Conservation (phyloP, 2,888 invertebrate genomes). For the Zaprionus bogoriensis region DNA sequence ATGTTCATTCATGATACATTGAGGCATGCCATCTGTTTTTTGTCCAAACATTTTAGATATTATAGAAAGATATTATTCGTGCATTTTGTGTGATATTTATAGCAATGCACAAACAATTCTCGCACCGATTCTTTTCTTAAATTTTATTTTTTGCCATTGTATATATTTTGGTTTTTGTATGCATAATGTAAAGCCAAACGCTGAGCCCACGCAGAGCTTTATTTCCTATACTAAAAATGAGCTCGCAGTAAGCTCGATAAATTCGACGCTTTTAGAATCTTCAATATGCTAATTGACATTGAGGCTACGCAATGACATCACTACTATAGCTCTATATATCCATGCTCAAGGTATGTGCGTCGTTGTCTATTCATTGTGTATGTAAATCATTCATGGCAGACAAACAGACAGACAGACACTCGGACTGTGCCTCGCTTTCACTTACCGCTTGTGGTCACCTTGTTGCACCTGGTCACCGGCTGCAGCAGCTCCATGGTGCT, state of each 20-base stretch:
- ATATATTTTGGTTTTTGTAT: neutral
- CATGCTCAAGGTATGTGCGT: conserved; percentile 21
- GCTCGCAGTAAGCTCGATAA: conserved; percentile 3
- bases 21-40: neutral
- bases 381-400: conserved; percentile 10
- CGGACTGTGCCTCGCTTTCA: conserved; percentile 9
- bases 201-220: conserved; percentile 43
- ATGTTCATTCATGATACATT: neutral
- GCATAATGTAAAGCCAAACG: conserved; percentile 11
- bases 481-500: conserved; percentile 68
- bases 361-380: conserved; percentile 9
- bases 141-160: conserved; percentile 4
- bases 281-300: conserved; percentile 62
- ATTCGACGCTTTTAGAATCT: conserved; percentile 12
- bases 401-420: neutral
- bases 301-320: conserved; percentile 71
- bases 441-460: conserved; percentile 80
- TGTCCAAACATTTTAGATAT: neutral
- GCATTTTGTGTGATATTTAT: neutral
- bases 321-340: conserved; percentile 26
- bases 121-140: neutral
- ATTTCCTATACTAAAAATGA: neutral
- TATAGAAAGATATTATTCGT: neutral
- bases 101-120: conserved; percentile 3
- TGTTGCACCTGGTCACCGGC: conserved; percentile 81